Percentiles rank a stretch among this genome's conserved stretches.
These are phyloP conservation scores for Sympetrum striolatum DNA, from an alignment of 2,888 invertebrate species.

Conservation along the genomic window DNA sequence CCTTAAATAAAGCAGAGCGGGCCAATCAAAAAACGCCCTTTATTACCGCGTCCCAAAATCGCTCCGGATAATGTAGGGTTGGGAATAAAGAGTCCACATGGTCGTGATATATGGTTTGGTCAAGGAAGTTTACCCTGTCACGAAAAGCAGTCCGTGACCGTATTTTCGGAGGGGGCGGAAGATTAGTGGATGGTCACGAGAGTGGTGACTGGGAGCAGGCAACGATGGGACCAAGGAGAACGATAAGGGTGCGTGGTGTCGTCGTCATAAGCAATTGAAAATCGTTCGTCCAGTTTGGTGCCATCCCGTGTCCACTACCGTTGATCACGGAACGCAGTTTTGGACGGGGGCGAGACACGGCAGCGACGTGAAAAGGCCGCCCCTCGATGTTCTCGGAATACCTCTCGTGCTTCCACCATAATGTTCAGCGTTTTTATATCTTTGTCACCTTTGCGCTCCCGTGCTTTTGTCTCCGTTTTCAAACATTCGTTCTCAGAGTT, in stretches of 20 bases:
- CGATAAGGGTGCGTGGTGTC: background rate
- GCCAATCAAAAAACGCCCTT: background rate
- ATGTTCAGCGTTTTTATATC: too few species aligned
- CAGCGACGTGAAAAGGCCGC: background rate
- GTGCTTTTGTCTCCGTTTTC: too few species aligned
- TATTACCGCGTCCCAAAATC: background rate
- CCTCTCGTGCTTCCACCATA: too few species aligned
- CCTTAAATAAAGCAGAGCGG: background rate
- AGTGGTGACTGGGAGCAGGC: conserved; percentile 38
- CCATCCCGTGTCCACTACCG: conserved; percentile 39
- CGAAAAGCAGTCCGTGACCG: background rate
- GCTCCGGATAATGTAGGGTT: background rate
- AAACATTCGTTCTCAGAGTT: too few species aligned
- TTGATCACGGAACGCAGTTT: conserved; percentile 25
- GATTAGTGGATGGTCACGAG: conserved; percentile 35
- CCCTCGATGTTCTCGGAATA: background rate
- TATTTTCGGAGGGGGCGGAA: background rate
- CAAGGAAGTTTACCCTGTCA: background rate
- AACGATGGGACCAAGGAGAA: conserved; percentile 32
- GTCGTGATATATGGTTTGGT: conserved; percentile 1
- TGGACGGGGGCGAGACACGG: background rate
- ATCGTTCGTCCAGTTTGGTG: conserved; percentile 40
- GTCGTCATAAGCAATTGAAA: conserved; percentile 18
- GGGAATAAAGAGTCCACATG: background rate
- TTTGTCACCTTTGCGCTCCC: too few species aligned